phyloP scores from a whole-genome alignment of 2,113 vertebrate genomes.

The Pituophis catenifer region DNA sequence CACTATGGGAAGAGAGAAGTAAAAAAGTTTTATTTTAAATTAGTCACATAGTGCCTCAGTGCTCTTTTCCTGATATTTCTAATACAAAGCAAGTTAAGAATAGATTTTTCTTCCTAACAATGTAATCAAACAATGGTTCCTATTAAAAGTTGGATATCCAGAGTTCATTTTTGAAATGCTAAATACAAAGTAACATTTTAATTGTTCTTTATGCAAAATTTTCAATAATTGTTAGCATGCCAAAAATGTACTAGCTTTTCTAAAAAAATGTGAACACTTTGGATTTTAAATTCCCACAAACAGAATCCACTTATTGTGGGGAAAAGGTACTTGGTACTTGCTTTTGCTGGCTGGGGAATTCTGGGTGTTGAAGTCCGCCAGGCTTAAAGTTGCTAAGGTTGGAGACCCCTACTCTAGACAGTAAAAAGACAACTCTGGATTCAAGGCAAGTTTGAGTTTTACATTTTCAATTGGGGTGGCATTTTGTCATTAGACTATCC shows the following conservation, averaged over 20 bases:
- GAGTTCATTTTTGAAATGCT: neutral
- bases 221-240: neutral
- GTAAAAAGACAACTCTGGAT: neutral
- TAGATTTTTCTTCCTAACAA: neutral
- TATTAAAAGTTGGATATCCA: neutral
- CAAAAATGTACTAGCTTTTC: neutral
- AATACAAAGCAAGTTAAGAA: neutral
- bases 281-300: neutral
- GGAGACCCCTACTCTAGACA: no score
- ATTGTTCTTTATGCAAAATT: neutral
- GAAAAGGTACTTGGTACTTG: neutral
- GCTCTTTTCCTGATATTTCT: constrained; percentile 50
- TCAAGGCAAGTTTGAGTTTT: neutral
- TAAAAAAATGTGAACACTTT: neutral
- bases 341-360: no score
- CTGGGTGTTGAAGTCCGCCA: no score
- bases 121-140: neutral
- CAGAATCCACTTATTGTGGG: neutral
- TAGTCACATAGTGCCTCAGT: constrained; percentile 10
- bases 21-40: neutral
- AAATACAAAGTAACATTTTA: neutral
- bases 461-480: neutral
- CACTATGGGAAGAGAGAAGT: neutral
- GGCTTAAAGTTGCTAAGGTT: no score
- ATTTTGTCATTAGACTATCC: neutral